Evolutionary conservation across 2,888 invertebrate genomes (phyloP).

Genomic region (Myopa testacea): DNA sequence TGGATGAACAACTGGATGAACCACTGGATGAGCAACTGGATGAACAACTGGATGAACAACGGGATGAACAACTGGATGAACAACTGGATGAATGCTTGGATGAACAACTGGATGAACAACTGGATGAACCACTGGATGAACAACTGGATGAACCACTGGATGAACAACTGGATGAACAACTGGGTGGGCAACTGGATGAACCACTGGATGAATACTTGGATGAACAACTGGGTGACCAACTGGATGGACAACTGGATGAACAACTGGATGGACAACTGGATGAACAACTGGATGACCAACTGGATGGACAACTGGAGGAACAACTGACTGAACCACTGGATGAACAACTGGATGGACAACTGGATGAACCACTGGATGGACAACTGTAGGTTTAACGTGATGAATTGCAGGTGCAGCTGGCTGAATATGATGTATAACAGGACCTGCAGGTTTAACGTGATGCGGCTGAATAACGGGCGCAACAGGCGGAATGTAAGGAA

Average conservation of each 20-base stretch:
- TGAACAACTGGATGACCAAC: background rate
- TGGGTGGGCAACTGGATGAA: background rate
- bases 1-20: slow-evolving; percentile 35
- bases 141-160: slow-evolving; percentile 39
- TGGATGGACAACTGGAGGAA: background rate
- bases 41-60: no score
- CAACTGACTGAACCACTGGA: no score
- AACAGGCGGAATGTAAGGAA: background rate
- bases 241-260: no score
- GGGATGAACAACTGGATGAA: slow-evolving; percentile 16
- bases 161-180: slow-evolving; percentile 14
- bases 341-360: background rate
- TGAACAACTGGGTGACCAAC: no score
- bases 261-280: no score
- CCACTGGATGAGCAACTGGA: no score
- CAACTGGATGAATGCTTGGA: background rate
- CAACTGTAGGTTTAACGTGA: background rate
- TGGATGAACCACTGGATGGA: slow-evolving; percentile 20
- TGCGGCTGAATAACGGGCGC: slow-evolving; percentile 11
- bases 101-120: background rate
- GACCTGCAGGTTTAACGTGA: slow-evolving; percentile 3
- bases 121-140: background rate
- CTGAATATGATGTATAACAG: background rate
- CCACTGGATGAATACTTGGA: background rate
- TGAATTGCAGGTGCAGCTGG: background rate